phyloP scores from a whole-genome alignment of 1,140 invertebrate genomes.

The Drosophila nannoptera region DNA sequence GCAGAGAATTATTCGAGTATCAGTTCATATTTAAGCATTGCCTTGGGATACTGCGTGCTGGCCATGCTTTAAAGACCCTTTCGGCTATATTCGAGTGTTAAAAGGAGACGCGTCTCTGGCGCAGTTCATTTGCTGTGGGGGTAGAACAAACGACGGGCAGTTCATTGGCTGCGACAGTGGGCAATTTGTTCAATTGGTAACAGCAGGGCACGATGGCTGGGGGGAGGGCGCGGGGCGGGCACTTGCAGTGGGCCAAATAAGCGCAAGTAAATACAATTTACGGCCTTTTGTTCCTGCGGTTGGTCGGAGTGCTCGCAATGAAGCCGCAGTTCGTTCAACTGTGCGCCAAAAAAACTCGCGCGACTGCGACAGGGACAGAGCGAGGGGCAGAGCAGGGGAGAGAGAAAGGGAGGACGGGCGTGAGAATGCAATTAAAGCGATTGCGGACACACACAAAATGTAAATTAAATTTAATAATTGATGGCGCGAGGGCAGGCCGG shows the following conservation, averaged over 20 bases:
- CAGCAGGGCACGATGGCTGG: neutral
- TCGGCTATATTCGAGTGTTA: constrained; percentile 16
- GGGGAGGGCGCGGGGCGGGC: neutral
- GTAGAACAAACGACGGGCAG: constrained; percentile 44
- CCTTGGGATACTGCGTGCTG: neutral
- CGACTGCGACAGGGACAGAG: too few species aligned
- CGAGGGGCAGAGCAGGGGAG: neutral
- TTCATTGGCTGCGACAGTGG: constrained; percentile 50
- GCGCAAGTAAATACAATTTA: constrained; percentile 72
- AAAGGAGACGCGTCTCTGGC: constrained; percentile 14
- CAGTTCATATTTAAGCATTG: too few species aligned
- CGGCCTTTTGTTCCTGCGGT: constrained; percentile 71
- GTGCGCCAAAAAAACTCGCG: neutral
- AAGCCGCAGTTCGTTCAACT: constrained; percentile 21
- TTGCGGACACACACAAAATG: constrained; percentile 67
- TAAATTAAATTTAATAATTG: constrained; percentile 78
- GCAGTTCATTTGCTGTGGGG: constrained; percentile 40
- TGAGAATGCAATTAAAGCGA: constrained; percentile 69
- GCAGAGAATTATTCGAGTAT: too few species aligned
- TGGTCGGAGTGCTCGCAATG: constrained; percentile 56
- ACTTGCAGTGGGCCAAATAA: constrained; percentile 50
- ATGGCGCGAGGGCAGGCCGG: constrained; percentile 64
- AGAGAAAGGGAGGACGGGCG: constrained; percentile 1
- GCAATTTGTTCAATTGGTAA: constrained; percentile 50
- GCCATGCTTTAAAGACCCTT: constrained; percentile 11